phyloP scores from a whole-genome alignment of 1,140 invertebrate genomes.

The Acromyrmex echinatior region DNA sequence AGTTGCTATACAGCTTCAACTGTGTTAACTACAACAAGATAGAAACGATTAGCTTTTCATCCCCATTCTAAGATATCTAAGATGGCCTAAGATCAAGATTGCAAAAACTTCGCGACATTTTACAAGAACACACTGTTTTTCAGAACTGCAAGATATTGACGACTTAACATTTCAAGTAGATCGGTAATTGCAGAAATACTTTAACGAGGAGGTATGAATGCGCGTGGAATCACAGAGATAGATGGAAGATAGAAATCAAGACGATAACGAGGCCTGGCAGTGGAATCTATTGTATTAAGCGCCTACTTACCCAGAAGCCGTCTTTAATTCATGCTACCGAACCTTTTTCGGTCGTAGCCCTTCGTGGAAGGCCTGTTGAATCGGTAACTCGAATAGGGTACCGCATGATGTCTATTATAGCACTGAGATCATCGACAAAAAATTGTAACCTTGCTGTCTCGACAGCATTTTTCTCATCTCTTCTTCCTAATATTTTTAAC shows the following conservation, averaged over 20 bases:
- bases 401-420: conserved; percentile 69
- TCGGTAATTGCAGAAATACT: neutral
- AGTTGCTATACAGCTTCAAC: conserved; percentile 39
- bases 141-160: neutral
- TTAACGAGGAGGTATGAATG: neutral
- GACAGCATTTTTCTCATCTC: neutral
- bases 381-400: conserved; percentile 59
- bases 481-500: conserved; percentile 38
- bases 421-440: conserved; percentile 58
- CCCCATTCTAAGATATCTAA: neutral
- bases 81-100: neutral
- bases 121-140: neutral
- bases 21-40: conserved; percentile 8
- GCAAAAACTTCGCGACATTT: neutral
- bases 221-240: neutral
- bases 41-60: conserved; percentile 17
- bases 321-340: conserved; percentile 75
- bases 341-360: conserved; percentile 65
- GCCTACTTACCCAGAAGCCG: conserved; percentile 75
- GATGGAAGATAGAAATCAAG: conserved; percentile 34
- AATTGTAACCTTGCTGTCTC: conserved; percentile 42
- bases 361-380: conserved; percentile 72
- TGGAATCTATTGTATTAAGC: conserved; percentile 27
- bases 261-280: conserved; percentile 43
- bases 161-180: neutral